Evolutionary conservation across 2,113 vertebrate genomes (phyloP), one percentile per base, ranked within the genome.

Genomic region (Phodopus roborovskii): DNA sequence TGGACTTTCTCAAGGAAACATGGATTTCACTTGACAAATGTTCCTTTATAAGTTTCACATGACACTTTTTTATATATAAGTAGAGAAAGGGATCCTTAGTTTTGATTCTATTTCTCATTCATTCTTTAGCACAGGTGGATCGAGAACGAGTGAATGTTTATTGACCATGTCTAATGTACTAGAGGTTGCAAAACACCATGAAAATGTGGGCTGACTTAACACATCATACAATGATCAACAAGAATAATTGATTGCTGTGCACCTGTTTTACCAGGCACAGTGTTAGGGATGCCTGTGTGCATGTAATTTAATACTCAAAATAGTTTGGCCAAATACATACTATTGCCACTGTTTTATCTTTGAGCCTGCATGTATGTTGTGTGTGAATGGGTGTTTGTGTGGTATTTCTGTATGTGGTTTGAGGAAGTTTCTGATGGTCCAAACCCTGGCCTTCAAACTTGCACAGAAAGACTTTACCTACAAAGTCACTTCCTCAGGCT

Each of bases 21-120:
- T 0, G 73, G 95, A 79, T 97, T 95, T 96, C 75, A 48, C 87
- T 95, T 75, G 91, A 96, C 92, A 97, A 92, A 93, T 94, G 88
- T 87, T 97, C 79, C 84, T 94, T 92, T 88, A 84, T 95, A 88
- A 60, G 36, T 53, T 88, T 93, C 89, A 70, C 50, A 33, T 83
- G 64, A 22, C 12, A n/a, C 24, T 94, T 94, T 87, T 48, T 68
- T 90, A n/a, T 60, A 30, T 91, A 93, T 50, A 88, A 93, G 91
- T 60, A 92, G 93, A 79, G 70, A 39, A 39, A 93, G 60, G 17
- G 30, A 42, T 90, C 64, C 81, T 96, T 77, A 26, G 13, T 93
- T 92, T 93, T 62, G 50, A 88, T 48, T 78, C 62, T 75, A 22
- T 42, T 83, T 45, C 39, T 90, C 42, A 17, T 36, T 50, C 36